These are phyloP conservation scores for Heliconius charithonia DNA, from an alignment of 2,888 invertebrate genomes.

Conservation along the genomic window DNA sequence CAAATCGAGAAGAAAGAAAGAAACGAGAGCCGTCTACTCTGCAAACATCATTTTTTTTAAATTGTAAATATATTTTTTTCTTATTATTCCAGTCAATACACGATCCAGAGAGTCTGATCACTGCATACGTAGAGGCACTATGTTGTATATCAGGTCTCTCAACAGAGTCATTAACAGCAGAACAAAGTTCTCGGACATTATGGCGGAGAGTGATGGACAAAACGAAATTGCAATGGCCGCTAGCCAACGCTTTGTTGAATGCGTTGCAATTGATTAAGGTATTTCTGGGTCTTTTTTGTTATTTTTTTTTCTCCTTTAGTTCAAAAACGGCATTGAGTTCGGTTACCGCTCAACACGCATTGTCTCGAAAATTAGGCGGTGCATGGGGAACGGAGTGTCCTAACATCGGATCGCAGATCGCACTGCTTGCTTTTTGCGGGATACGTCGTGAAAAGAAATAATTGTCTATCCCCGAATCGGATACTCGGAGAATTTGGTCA, in stretches of 20 bases:
- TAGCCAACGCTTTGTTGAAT: constrained; percentile 86
- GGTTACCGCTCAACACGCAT: too few species aligned
- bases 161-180: constrained; percentile 44
- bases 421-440: too few species aligned
- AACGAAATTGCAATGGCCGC: constrained; percentile 74
- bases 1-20: too few species aligned
- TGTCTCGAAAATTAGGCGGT: too few species aligned
- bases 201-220: constrained; percentile 77
- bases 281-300: constrained; percentile 36
- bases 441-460: too few species aligned
- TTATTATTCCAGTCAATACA: constrained; percentile 58
- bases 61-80: background rate
- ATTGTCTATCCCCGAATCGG: too few species aligned
- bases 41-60: background rate
- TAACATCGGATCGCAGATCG: too few species aligned
- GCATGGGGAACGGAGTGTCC: too few species aligned
- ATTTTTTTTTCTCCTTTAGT: too few species aligned
- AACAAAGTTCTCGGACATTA: constrained; percentile 64
- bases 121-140: constrained; percentile 80
- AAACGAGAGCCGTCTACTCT: background rate
- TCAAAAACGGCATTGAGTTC: too few species aligned
- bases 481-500: too few species aligned
- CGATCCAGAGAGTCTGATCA: constrained; percentile 59
- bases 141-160: constrained; percentile 78
- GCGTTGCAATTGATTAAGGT: constrained; percentile 90